Base-by-base conservation (phyloP, 1,140 invertebrate genomes). In the Pemphigus obesinymphae region DNA sequence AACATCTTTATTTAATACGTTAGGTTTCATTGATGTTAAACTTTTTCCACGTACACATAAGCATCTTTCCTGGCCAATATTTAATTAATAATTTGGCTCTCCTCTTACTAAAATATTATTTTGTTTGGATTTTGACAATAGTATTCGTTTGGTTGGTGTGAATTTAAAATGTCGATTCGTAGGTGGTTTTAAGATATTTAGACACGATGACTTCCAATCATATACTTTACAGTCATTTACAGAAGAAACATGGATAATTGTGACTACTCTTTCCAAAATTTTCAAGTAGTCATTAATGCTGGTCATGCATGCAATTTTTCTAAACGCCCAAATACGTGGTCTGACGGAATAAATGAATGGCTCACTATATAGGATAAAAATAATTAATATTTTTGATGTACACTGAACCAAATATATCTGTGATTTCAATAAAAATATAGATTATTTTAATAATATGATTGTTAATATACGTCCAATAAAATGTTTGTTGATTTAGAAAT, bases 321-420 rank as follows among this genome's bases (percentile, higher is more conserved):
- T 85, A 29, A 85, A 48, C 26, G 43, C 2, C 83, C 86, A 84
- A 86, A 87, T 2, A 87, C 85, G 58, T 85, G 80, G 72, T 85
- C 85, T 2, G 86, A 83, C 4, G 86, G 85, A 26, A 87, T 83
- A 80, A 84, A 86, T 13, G 83, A 85, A 81, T 86, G 85, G 17
- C 85, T 85, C 13, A 82, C 82, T 23, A 86, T 48, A n/a, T 82
- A 29, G 86, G 86, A 83, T 85, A 86, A 68, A 85, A 82, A 15
- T 85, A 26, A 82, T 86, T 82, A 15, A 86, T 53, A 40, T 68
- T 37, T 20, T 68, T 68, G 8, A 63, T 34, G 20, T 63, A 20
- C n/a, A n/a, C n/a, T n/a, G n/a, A n/a, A n/a, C n/a, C n/a, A n/a
- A n/a, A n/a, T n/a, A n/a, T n/a, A n/a, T n/a, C n/a, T n/a, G n/a